A percentile compares a stretch with the other conserved stretches of the same genome.
These are phyloP conservation scores for Taxidea taxus DNA, from an alignment of 2,113 vertebrate genomes.

Conservation along the genomic window DNA sequence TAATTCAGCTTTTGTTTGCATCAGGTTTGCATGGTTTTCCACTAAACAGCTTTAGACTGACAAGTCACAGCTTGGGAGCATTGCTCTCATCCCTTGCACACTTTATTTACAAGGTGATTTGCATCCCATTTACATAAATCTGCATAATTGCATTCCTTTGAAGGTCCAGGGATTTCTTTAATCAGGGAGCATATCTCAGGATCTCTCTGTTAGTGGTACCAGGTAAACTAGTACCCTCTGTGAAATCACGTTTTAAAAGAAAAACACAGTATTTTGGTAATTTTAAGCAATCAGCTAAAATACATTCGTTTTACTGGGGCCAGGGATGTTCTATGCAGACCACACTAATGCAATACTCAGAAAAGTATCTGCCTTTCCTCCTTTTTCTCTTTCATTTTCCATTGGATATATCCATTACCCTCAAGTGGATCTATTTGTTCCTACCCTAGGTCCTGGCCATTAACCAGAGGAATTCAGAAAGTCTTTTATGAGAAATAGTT, in stretches of 20 bases:
- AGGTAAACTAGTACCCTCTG: conserved; percentile 32
- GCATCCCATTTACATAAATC: conserved; percentile 60
- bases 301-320: neutral
- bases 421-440: no score
- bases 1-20: conserved; percentile 14
- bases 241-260: conserved; percentile 55
- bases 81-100: conserved; percentile 22
- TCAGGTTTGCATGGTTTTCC: conserved; percentile 10
- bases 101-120: conserved; percentile 63
- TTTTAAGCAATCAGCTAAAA: conserved; percentile 45
- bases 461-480: neutral
- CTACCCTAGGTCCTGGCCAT: rapidly evolving
- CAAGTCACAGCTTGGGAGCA: conserved; percentile 64
- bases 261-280: conserved; percentile 40
- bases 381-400: neutral
- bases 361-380: neutral
- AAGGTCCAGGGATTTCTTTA: conserved; percentile 66
- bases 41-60: conserved; percentile 62
- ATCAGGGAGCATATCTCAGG: conserved; percentile 57
- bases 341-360: rapidly evolving
- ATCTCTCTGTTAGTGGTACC: conserved; percentile 44
- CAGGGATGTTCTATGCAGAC: neutral
- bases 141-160: conserved; percentile 59
- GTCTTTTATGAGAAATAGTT: neutral
- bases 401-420: neutral